Evolutionary conservation across 2,888 invertebrate species (phyloP).

Genomic region (Phaonia tiefii): DNA sequence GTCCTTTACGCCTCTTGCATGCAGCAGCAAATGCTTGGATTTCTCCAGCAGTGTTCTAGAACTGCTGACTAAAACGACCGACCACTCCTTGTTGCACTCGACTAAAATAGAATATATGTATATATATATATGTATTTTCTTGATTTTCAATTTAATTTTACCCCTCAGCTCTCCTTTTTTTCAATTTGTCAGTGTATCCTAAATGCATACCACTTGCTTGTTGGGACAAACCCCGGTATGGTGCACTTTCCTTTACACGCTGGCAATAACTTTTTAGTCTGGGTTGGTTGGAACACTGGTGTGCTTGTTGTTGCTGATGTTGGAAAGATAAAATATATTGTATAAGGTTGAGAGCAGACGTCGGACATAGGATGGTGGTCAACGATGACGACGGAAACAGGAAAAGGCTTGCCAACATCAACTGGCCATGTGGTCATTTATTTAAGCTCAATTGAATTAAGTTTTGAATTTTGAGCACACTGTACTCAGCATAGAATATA

Average conservation of each 20-base stretch:
- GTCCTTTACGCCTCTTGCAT: neutral
- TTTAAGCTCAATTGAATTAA: conserved; percentile 66
- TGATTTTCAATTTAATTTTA: conserved; percentile 14
- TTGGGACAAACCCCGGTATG: conserved; percentile 41
- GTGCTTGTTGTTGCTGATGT: neutral
- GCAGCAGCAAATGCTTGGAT: neutral
- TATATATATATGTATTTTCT: neutral
- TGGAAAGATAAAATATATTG: conserved; percentile 48
- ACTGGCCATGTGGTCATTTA: conserved; percentile 62
- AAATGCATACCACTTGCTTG: conserved; percentile 26
- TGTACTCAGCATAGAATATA: neutral
- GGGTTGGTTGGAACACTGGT: conserved; percentile 30
- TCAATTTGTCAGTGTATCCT: conserved; percentile 49
- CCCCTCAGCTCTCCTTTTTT: conserved; percentile 12
- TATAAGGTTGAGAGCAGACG: conserved; percentile 6
- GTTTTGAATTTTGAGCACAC: conserved; percentile 49
- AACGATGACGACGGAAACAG: conserved; percentile 52
- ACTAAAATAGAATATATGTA: conserved; percentile 15
- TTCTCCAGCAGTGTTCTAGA: conserved; percentile 3
- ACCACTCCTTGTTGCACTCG: conserved; percentile 7
- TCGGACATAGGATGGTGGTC: conserved; percentile 22
- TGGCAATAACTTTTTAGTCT: conserved; percentile 25
- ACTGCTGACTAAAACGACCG: conserved; percentile 7
- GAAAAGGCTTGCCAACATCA: conserved; percentile 64
- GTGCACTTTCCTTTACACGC: conserved; percentile 12